Conservation (phyloP, 2,888 invertebrate genomes). For the Platypus cylindrus region DNA sequence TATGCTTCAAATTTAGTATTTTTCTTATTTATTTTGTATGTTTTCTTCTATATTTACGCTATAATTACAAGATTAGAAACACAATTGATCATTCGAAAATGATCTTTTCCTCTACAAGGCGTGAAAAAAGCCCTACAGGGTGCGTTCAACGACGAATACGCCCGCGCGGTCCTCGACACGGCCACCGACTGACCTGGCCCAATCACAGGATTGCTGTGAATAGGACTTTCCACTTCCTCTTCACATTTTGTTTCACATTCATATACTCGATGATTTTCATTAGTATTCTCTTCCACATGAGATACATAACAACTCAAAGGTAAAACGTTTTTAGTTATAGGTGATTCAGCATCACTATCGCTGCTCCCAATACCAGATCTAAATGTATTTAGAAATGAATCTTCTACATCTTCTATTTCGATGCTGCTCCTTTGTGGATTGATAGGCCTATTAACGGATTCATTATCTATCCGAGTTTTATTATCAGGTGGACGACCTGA, state of each 20-base stretch:
- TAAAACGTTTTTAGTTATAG: too few species aligned
- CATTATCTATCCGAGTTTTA: slow-evolving; percentile 21
- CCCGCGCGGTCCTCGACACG: slow-evolving; percentile 30
- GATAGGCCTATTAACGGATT: slow-evolving; percentile 17
- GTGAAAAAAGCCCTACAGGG: slow-evolving; percentile 16
- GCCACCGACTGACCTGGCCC: slow-evolving; percentile 35
- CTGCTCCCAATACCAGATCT: too few species aligned
- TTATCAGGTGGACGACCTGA: slow-evolving; percentile 29
- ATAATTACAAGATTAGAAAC: too few species aligned
- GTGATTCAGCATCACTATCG: neutral
- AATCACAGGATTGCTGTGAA: slow-evolving; percentile 28
- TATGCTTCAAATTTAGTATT: too few species aligned
- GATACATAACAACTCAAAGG: too few species aligned
- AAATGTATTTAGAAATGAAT: too few species aligned
- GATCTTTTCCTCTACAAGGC: slow-evolving; percentile 8
- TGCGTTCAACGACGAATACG: slow-evolving; percentile 14
- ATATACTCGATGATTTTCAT: slow-evolving; percentile 1
- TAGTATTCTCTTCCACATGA: slow-evolving; percentile 2
- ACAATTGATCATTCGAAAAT: too few species aligned
- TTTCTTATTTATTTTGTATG: too few species aligned
- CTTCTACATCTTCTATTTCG: slow-evolving; percentile 3
- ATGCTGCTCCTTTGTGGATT: slow-evolving; percentile 2
- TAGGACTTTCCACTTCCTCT: slow-evolving; percentile 2
- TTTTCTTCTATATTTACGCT: too few species aligned
- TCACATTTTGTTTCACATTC: slow-evolving; percentile 2